A percentile compares a stretch with the other conserved stretches of the same genome.
Evolutionary conservation across 2,113 vertebrate genomes (phyloP).

Genomic region (Ploceus nigricollis): DNA sequence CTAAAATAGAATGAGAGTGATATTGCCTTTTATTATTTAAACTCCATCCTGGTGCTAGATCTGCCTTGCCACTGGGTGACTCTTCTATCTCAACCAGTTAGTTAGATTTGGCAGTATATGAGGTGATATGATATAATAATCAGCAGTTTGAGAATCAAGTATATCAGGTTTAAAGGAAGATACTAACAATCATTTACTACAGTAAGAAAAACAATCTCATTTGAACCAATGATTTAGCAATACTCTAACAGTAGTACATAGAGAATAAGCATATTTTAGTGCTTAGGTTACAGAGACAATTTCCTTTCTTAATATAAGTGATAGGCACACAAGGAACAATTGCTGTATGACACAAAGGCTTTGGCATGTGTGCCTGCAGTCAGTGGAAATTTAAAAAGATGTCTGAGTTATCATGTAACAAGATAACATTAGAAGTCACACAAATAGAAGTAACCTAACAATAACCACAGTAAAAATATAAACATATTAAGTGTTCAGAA

Average conservation of each 20-base stretch:
- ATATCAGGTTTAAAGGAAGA: not conserved
- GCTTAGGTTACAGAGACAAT: not conserved
- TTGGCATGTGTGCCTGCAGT: not conserved
- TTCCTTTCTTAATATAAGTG: not conserved
- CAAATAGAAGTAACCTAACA: not conserved
- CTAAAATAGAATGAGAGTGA: not conserved
- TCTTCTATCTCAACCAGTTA: not conserved
- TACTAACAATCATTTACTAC: not conserved
- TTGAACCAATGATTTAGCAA: not conserved
- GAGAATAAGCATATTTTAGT: not conserved
- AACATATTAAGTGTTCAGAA: not conserved
- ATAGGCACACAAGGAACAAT: not conserved
- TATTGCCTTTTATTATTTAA: not conserved
- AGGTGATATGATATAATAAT: not conserved
- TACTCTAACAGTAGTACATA: not conserved
- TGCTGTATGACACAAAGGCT: not conserved
- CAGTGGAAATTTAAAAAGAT: not conserved
- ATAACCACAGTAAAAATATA: not conserved
- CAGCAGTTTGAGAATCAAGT: not conserved
- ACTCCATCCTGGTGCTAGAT: rapidly evolving
- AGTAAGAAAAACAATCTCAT: not conserved
- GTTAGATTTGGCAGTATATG: not conserved
- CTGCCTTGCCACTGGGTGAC: not conserved
- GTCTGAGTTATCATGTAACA: not conserved
- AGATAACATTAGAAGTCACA: not conserved